Conservation (phyloP, 2,888 invertebrate genomes). For the Kryphioiulus occultus region DNA sequence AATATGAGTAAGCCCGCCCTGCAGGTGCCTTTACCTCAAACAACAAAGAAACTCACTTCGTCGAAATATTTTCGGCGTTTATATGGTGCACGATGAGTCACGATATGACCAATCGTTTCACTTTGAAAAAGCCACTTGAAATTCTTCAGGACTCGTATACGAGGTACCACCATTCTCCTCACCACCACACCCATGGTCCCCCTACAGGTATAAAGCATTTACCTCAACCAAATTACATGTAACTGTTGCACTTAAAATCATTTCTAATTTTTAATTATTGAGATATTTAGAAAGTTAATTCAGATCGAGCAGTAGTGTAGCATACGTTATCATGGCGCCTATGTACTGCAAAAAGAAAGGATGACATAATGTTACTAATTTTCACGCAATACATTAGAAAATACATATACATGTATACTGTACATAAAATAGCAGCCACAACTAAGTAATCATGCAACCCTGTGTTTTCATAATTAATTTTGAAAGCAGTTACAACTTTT, state of each 20-base stretch:
- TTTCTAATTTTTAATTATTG: too few species aligned
- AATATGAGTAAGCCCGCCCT: slow-evolving; percentile 22
- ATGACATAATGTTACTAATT: too few species aligned
- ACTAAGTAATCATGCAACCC: too few species aligned
- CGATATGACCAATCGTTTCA: neutral
- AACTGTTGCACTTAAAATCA: too few species aligned
- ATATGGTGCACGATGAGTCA: slow-evolving; percentile 21
- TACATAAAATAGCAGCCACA: too few species aligned
- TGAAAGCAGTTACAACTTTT: too few species aligned
- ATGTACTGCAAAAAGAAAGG: neutral
- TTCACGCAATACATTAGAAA: too few species aligned
- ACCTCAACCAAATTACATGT: too few species aligned
- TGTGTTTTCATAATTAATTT: too few species aligned
- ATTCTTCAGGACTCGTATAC: neutral
- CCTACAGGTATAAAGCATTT: neutral
- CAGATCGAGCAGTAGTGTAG: neutral
- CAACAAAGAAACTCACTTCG: slow-evolving; percentile 23
- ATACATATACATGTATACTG: too few species aligned
- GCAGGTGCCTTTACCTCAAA: slow-evolving; percentile 14
- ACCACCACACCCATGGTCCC: neutral
- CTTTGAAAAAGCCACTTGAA: neutral
- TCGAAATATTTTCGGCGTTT: slow-evolving; percentile 21
- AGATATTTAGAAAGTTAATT: neutral
- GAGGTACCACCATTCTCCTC: neutral
- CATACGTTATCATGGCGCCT: neutral